Conservation (phyloP, 2,797 vertebrate genomes). For the Arvicola amphibius region DNA sequence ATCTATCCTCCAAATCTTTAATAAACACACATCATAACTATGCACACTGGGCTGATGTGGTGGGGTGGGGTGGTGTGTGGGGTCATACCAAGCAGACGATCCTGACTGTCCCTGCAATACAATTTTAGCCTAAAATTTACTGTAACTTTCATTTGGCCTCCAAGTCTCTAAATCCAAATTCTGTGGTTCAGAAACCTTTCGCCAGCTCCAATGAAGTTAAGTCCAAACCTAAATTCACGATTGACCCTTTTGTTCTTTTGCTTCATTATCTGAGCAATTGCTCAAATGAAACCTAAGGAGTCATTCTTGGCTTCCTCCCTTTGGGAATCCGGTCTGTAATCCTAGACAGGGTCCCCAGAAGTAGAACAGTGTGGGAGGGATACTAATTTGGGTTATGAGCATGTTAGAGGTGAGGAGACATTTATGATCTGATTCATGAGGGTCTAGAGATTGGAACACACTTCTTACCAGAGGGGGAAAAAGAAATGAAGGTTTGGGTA, state of each 20-base stretch:
- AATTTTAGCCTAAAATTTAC: background rate
- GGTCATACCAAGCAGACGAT: background rate
- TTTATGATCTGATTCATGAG: background rate
- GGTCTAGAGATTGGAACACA: background rate
- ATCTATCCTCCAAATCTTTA: background rate
- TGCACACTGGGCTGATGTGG: background rate
- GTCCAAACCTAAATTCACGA: slow-evolving; percentile 18
- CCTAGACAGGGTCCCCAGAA: background rate
- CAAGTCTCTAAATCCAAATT: background rate
- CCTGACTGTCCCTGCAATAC: background rate
- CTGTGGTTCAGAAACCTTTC: background rate
- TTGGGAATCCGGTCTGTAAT: background rate
- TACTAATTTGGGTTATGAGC: background rate
- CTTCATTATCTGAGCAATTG: background rate
- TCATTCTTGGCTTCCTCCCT: background rate
- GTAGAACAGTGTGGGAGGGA: background rate
- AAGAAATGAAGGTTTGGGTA: background rate
- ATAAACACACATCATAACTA: background rate
- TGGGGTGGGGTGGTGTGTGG: background rate
- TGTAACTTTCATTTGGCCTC: slow-evolving; percentile 20
- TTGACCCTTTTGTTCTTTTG: background rate
- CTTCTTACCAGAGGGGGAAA: background rate
- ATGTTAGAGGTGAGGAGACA: background rate
- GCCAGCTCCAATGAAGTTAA: background rate
- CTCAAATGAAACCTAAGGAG: background rate